A percentile compares a stretch with the other conserved stretches of the same genome.
These are phyloP conservation scores for Sipha maydis DNA, from an alignment of 2,888 invertebrate species.

Conservation along the genomic window DNA sequence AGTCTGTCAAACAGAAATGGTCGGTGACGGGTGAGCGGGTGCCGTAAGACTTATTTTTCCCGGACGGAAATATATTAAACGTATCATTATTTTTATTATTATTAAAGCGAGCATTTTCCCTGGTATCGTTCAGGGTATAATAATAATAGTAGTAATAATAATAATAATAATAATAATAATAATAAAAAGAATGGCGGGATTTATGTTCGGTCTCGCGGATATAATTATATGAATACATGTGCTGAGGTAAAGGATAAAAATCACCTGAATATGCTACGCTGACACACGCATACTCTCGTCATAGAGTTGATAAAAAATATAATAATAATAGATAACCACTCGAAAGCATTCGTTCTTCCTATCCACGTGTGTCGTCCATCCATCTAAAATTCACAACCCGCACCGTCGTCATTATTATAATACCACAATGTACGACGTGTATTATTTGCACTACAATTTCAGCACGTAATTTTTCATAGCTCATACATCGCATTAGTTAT, in stretches of 20 bases:
- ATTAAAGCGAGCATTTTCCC: neutral
- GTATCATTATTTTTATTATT: slow-evolving; percentile 13
- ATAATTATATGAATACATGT: neutral
- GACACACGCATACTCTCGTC: neutral
- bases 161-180: neutral
- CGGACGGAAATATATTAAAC: slow-evolving; percentile 28
- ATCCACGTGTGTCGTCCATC: neutral
- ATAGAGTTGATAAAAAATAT: neutral
- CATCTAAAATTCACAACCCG: neutral
- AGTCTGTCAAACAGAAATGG: slow-evolving; percentile 25
- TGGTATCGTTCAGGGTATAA: neutral
- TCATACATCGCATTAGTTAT: neutral
- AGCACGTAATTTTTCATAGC: no score
- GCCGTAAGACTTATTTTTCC: neutral
- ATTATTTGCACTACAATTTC: neutral
- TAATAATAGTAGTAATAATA: neutral
- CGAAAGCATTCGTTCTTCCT: neutral
- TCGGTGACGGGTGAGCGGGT: neutral
- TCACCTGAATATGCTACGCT: neutral
- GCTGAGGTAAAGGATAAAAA: neutral
- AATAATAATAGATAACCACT: neutral
- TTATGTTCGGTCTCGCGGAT: neutral
- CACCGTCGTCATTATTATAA: neutral
- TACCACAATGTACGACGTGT: neutral
- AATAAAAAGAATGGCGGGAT: neutral